phyloP scores from a whole-genome alignment of 1,140 invertebrate genomes.

The Agraylea sexmaculata region DNA sequence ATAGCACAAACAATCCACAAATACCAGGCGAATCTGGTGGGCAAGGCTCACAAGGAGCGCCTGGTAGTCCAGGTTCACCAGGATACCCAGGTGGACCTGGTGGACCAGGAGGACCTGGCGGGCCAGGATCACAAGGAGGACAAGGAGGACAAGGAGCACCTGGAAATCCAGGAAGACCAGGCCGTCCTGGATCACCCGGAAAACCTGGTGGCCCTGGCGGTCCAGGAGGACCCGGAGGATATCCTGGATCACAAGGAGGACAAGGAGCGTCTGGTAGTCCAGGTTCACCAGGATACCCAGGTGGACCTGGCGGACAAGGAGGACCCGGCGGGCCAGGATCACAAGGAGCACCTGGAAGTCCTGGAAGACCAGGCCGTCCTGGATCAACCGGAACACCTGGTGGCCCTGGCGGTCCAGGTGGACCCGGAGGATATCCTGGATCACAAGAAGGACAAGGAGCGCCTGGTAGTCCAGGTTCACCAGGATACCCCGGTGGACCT shows the following conservation, averaged over 20 bases:
- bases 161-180: slow-evolving; percentile 5
- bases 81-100: neutral
- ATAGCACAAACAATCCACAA: too few species aligned
- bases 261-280: neutral
- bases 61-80: neutral
- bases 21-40: slow-evolving; percentile 1
- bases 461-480: neutral
- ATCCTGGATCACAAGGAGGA: neutral
- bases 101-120: neutral
- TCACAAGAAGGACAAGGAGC: neutral
- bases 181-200: slow-evolving; percentile 7
- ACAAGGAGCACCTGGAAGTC: slow-evolving; percentile 10
- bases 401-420: slow-evolving; percentile 3
- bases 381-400: slow-evolving; percentile 4
- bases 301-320: neutral
- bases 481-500: neutral
- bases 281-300: neutral
- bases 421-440: neutral
- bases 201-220: too few species aligned
- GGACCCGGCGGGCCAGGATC: slow-evolving; percentile 1
- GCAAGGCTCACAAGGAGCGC: neutral
- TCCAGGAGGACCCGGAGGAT: neutral
- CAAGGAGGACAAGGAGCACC: slow-evolving; percentile 11
- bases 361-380: slow-evolving; percentile 6
- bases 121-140: neutral